phyloP scores from a whole-genome alignment of 2,888 invertebrate genomes.

The Anorthoa munda region DNA sequence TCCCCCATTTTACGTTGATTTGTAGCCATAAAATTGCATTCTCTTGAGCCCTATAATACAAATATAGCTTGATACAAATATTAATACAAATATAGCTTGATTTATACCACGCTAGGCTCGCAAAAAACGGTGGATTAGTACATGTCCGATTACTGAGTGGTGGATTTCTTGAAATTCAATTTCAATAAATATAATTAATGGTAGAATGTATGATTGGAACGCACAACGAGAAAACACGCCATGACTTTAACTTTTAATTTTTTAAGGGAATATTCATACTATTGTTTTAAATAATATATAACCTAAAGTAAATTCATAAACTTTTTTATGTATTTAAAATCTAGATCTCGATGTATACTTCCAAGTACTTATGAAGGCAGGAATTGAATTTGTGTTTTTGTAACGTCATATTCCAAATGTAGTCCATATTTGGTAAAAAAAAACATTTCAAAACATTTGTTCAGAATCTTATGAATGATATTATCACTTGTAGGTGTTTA shows the following conservation, averaged over 20 bases:
- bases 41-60: too few species aligned
- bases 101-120: too few species aligned
- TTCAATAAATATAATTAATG: background rate
- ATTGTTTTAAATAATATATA: background rate
- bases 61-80: too few species aligned
- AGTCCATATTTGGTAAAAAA: background rate
- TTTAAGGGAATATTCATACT: background rate
- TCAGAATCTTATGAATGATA: constrained; percentile 19
- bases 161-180: background rate
- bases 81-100: too few species aligned
- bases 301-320: background rate
- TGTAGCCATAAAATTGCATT: too few species aligned
- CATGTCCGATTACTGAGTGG: too few species aligned
- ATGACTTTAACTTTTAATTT: constrained; percentile 2
- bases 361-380: background rate
- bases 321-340: background rate
- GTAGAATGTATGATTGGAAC: background rate
- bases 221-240: constrained; percentile 42
- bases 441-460: constrained; percentile 16
- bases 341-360: background rate
- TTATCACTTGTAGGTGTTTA: constrained; percentile 38
- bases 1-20: too few species aligned
- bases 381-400: constrained; percentile 16
- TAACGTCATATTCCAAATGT: background rate
- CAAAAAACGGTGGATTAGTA: too few species aligned